Percentiles rank a stretch among this genome's conserved stretches.
These are phyloP conservation scores for Drosophila acutilabella DNA, from an alignment of 2,888 invertebrate species.

Conservation along the genomic window DNA sequence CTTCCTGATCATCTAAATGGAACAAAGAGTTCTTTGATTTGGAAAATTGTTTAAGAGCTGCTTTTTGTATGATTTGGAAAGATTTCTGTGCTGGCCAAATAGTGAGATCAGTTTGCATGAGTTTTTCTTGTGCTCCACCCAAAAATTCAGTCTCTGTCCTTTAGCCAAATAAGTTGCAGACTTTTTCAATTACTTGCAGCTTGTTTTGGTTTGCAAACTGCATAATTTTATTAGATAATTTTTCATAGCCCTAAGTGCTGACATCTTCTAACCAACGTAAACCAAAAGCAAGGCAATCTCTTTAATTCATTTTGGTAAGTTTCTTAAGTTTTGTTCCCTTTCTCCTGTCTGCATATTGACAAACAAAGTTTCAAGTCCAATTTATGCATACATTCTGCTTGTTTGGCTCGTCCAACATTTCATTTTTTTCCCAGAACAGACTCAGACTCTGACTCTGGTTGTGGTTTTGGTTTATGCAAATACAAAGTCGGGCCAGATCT, in stretches of 20 bases:
- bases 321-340: conserved; percentile 35
- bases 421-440: conserved; percentile 3
- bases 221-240: conserved; percentile 24
- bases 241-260: conserved; percentile 20
- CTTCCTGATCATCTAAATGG: no score
- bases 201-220: conserved; percentile 7
- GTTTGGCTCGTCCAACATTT: conserved; percentile 42
- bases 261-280: conserved; percentile 23
- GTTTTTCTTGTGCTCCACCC: no score
- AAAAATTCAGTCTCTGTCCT: not conserved
- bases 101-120: no score
- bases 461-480: conserved; percentile 57
- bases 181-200: conserved; percentile 7
- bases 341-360: conserved; percentile 55
- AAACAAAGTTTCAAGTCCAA: conserved; percentile 62
- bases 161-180: not conserved
- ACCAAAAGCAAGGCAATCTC: conserved; percentile 25
- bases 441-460: conserved; percentile 5
- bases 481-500: conserved; percentile 49
- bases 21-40: no score
- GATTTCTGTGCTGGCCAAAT: no score
- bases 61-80: no score
- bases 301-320: conserved; percentile 64
- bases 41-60: no score
- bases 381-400: conserved; percentile 59